Conservation (phyloP, 2,888 invertebrate species). For the Agrotis ipsilon region DNA sequence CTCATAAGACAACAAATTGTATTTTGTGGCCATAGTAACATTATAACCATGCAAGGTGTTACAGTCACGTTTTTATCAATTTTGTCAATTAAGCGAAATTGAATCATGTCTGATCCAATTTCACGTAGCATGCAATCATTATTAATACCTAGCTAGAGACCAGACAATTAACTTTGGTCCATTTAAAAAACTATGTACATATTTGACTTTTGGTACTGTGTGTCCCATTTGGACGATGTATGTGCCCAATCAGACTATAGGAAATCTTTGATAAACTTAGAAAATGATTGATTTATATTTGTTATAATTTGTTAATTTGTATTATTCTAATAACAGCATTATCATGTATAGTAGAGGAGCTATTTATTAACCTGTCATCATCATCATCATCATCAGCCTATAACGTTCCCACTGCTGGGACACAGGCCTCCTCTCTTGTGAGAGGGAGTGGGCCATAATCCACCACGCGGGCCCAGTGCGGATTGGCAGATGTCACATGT, state of each 20-base stretch:
- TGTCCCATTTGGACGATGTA: not conserved
- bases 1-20: constrained; percentile 11
- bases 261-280: not conserved
- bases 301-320: no score
- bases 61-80: constrained; percentile 25
- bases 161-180: not conserved
- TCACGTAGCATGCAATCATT: constrained; percentile 4
- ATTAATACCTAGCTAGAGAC: not conserved
- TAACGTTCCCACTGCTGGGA: no score
- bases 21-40: not conserved
- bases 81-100: constrained; percentile 39
- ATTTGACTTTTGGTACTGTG: not conserved
- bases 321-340: no score
- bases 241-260: not conserved
- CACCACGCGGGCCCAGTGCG: no score
- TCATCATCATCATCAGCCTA: no score
- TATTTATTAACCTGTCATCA: no score
- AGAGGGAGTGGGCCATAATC: no score
- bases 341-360: no score
- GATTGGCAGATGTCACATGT: no score
- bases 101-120: constrained; percentile 9
- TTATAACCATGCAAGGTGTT: constrained; percentile 18
- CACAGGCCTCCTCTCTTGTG: no score
- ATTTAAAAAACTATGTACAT: not conserved
- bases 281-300: not conserved